Evolutionary conservation across 1,140 invertebrate genomes (phyloP).

Genomic region (Arion vulgaris): DNA sequence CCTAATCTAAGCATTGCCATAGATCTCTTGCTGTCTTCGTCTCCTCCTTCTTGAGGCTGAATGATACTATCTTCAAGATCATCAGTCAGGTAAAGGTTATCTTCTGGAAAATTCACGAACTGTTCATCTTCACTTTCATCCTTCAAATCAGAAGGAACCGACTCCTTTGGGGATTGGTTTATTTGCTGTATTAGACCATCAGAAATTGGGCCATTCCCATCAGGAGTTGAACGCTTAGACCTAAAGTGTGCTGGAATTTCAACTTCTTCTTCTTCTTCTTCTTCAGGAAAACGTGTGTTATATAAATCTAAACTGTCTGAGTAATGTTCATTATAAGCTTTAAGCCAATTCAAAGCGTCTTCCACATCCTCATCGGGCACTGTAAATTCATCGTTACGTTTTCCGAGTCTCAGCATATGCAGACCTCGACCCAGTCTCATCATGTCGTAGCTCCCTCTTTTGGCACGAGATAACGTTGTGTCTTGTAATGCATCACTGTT

Average conservation of each 20-base stretch:
- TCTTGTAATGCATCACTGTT: conserved; percentile 15
- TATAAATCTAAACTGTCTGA: not conserved
- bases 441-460: not conserved
- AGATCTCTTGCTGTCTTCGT: conserved; percentile 15
- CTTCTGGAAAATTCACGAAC: not conserved
- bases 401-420: conserved; percentile 27
- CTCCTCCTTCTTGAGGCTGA: not conserved
- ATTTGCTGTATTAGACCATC: not conserved
- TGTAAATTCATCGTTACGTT: conserved; percentile 11
- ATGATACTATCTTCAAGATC: not conserved
- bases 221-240: not conserved
- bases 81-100: not conserved
- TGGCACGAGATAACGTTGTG: not conserved
- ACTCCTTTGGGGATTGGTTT: not conserved
- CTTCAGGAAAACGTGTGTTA: not conserved
- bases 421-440: not conserved
- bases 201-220: not conserved
- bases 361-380: not conserved
- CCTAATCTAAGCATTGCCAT: conserved; percentile 50
- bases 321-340: not conserved
- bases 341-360: not conserved
- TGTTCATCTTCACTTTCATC: not conserved
- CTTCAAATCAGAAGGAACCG: not conserved
- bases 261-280: not conserved
- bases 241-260: not conserved